Evolutionary conservation across 2,888 invertebrate genomes (phyloP).

Genomic region (Euspilapteryx auroguttella): DNA sequence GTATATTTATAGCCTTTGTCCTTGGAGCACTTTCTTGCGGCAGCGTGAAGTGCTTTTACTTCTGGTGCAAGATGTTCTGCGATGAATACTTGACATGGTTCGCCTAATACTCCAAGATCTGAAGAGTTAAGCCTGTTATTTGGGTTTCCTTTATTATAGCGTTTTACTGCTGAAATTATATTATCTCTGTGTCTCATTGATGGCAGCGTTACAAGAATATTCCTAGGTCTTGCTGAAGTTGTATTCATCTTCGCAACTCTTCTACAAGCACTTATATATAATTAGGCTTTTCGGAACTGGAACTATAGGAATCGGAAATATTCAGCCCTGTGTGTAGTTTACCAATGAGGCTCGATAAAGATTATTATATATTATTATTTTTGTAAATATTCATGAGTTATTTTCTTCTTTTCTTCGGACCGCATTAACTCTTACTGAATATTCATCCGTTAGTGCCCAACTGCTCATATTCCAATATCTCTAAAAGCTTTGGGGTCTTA

Average conservation of each 20-base stretch:
- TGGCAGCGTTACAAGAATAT: constrained; percentile 1
- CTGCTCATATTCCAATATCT: too few relatives aligned
- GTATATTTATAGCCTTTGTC: not conserved
- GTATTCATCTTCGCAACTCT: constrained; percentile 8
- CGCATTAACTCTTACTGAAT: too few relatives aligned
- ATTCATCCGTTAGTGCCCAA: too few relatives aligned
- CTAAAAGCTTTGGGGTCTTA: too few relatives aligned
- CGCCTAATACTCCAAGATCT: not conserved
- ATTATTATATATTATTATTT: too few relatives aligned
- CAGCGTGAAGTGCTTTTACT: not conserved
- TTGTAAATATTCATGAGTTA: too few relatives aligned
- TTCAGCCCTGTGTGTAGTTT: too few relatives aligned
- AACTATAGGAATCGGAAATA: too few relatives aligned
- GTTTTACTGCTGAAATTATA: constrained; percentile 1
- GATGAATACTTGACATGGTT: not conserved
- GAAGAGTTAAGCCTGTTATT: not conserved
- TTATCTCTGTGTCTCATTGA: constrained; percentile 2
- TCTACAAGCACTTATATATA: too few relatives aligned
- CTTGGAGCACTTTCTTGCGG: constrained; percentile 1
- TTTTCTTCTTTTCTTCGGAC: too few relatives aligned
- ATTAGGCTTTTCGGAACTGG: too few relatives aligned
- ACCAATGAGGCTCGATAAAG: too few relatives aligned
- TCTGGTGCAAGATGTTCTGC: constrained; percentile 2
- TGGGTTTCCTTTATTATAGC: constrained; percentile 2
- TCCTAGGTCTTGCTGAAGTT: constrained; percentile 5